These are phyloP conservation scores for Danaus plexippus DNA, from an alignment of 1,140 invertebrate species.

Conservation along the genomic window DNA sequence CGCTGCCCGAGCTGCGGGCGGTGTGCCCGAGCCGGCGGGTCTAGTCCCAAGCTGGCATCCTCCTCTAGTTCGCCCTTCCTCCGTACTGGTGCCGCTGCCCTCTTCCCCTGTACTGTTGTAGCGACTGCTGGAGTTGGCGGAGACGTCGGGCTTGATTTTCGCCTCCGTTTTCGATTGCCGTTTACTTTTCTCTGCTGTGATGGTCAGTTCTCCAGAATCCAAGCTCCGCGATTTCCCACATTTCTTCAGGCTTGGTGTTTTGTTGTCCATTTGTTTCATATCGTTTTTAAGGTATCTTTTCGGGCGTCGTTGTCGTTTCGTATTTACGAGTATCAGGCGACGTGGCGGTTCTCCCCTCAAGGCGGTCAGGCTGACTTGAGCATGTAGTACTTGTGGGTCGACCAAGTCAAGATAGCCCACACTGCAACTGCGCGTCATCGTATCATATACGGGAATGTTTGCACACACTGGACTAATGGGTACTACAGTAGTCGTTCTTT, in stretches of 20 bases:
- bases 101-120: slow-evolving; percentile 45
- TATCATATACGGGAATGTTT: slow-evolving; percentile 72
- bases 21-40: slow-evolving; percentile 21
- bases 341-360: slow-evolving; percentile 82
- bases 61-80: slow-evolving; percentile 37
- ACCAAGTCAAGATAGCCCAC: slow-evolving; percentile 88
- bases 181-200: slow-evolving; percentile 63
- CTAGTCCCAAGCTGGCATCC: slow-evolving; percentile 37
- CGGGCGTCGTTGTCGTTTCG: slow-evolving; percentile 40
- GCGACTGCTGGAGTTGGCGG: slow-evolving; percentile 34
- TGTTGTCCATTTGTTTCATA: slow-evolving; percentile 35
- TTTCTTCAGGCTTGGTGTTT: slow-evolving; percentile 75
- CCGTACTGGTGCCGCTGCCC: slow-evolving; percentile 38
- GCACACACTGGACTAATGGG: slow-evolving; percentile 76
- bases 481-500: slow-evolving; percentile 75
- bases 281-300: slow-evolving; percentile 36
- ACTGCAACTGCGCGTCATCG: slow-evolving; percentile 86
- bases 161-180: slow-evolving; percentile 29
- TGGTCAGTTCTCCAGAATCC: slow-evolving; percentile 84
- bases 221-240: slow-evolving; percentile 87
- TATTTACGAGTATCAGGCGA: slow-evolving; percentile 81
- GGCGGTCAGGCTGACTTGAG: slow-evolving; percentile 79
- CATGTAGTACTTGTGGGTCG: slow-evolving; percentile 80
- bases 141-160: slow-evolving; percentile 24
- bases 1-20: slow-evolving; percentile 20